Evolutionary conservation across 2,113 vertebrate genomes (phyloP).

Genomic region (Thunnus thynnus): DNA sequence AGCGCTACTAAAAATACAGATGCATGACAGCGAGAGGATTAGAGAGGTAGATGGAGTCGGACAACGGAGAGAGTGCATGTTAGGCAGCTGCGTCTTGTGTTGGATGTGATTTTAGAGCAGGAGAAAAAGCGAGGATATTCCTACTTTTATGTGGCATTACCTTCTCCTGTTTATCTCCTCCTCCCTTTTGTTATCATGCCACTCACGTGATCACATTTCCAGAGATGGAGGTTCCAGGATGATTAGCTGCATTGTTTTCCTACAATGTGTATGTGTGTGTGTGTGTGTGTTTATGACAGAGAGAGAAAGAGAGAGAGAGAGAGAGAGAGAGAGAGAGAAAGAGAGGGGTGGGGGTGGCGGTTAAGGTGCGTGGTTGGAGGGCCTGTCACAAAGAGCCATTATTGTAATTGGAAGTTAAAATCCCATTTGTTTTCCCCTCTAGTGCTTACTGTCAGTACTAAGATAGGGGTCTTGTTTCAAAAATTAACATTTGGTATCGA

Average conservation of each 20-base stretch:
- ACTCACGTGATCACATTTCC: conserved; percentile 72
- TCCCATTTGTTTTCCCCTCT: conserved; percentile 78
- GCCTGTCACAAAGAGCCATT: conserved; percentile 79
- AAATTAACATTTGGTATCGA: conserved; percentile 77
- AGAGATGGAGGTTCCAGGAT: conserved; percentile 63
- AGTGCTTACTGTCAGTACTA: conserved; percentile 70
- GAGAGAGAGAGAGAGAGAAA: neutral
- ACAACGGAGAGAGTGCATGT: neutral
- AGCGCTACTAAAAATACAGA: too few species aligned
- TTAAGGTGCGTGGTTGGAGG: conserved; percentile 65
- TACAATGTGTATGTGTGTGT: conserved; percentile 25
- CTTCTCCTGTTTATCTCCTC: conserved; percentile 58
- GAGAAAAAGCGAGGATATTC: conserved; percentile 18
- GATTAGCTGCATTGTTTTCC: conserved; percentile 77
- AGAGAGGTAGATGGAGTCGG: neutral
- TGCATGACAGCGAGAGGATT: conserved; percentile 7
- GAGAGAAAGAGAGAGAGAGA: conserved; percentile 12
- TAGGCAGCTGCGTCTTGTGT: neutral
- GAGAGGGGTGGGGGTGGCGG: neutral
- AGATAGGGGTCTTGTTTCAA: conserved; percentile 64
- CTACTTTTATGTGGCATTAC: conserved; percentile 38
- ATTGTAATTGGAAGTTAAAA: conserved; percentile 83
- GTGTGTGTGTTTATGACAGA: conserved; percentile 23
- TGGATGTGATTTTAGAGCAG: conserved; percentile 17
- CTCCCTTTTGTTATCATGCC: conserved; percentile 60